These are phyloP conservation scores for Ophiodon elongatus DNA, from an alignment of 2,113 vertebrate genomes.

Conservation along the genomic window DNA sequence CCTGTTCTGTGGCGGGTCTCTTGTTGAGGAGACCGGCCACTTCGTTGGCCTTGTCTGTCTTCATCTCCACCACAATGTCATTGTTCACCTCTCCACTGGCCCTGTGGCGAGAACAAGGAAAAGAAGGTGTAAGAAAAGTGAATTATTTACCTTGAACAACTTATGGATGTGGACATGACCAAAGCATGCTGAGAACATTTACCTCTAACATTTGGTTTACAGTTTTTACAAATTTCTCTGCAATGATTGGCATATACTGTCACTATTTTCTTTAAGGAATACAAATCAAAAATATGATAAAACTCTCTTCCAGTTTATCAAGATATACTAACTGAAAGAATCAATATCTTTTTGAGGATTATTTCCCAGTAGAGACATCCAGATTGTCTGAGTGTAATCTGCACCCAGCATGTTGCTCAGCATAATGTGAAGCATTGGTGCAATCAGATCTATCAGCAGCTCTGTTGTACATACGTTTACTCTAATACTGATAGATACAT, in stretches of 20 bases:
- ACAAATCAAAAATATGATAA: not conserved
- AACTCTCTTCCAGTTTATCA: not conserved
- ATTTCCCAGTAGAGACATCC: not conserved
- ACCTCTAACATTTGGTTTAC: not conserved
- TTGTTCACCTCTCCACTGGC: slow-evolving; percentile 74
- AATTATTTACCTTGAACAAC: not conserved
- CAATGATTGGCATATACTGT: not conserved
- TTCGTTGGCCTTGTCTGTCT: slow-evolving; percentile 85
- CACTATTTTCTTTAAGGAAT: not conserved
- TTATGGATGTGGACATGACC: not conserved
- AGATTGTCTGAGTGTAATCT: not conserved
- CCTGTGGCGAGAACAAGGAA: slow-evolving; percentile 55
- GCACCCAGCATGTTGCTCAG: not conserved
- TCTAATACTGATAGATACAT: not conserved
- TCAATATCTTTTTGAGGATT: not conserved
- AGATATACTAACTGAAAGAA: not conserved
- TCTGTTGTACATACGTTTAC: not conserved
- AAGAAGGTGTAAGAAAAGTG: not conserved
- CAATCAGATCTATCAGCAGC: not conserved
- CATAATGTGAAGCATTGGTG: not conserved
- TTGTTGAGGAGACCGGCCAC: slow-evolving; percentile 84
- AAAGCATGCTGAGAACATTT: not conserved
- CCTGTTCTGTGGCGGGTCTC: slow-evolving; percentile 78
- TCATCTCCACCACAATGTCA: slow-evolving; percentile 86
- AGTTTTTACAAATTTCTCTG: not conserved